Percentiles rank a stretch among this genome's conserved stretches.
Conservation (phyloP, 2,113 vertebrate species). For the Pollachius pollachius region DNA sequence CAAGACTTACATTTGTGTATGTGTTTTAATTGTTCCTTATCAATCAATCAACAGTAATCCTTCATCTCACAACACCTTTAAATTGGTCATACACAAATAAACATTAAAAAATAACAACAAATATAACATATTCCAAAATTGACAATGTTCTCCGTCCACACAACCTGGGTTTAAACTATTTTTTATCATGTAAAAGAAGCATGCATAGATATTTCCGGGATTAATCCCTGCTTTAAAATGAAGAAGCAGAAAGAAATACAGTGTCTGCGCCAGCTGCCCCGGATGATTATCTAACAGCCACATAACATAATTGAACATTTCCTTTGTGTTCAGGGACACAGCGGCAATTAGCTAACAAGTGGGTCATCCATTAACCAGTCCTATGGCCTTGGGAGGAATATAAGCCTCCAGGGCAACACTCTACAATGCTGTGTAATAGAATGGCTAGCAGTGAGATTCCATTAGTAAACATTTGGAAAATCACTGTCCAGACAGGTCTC, state of each 20-base stretch:
- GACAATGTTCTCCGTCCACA: too few relatives aligned
- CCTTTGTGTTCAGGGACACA: conserved; percentile 80
- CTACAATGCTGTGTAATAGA: conserved; percentile 73
- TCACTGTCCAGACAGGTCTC: conserved; percentile 64
- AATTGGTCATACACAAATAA: too few relatives aligned
- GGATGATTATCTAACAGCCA: conserved; percentile 78
- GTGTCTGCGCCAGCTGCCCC: conserved; percentile 60
- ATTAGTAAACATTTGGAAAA: conserved; percentile 76
- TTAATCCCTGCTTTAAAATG: too few relatives aligned
- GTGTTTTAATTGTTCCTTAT: conserved; percentile 43
- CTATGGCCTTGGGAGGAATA: conserved; percentile 66
- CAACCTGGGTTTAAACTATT: too few relatives aligned
- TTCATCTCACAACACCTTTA: too few relatives aligned
- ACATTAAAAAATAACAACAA: too few relatives aligned
- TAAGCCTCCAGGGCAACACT: conserved; percentile 72
- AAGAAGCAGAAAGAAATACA: background rate
- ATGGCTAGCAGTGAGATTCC: conserved; percentile 59
- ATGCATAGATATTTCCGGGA: too few relatives aligned
- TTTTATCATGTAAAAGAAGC: too few relatives aligned
- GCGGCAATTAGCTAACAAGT: conserved; percentile 79
- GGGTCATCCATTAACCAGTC: conserved; percentile 74
- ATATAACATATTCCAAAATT: too few relatives aligned
- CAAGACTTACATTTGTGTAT: conserved; percentile 4
- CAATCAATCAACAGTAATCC: too few relatives aligned
- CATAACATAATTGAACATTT: conserved; percentile 77